Conservation (phyloP, 92 coral and sea anemone species). For the Virgularia gustaviana region DNA sequence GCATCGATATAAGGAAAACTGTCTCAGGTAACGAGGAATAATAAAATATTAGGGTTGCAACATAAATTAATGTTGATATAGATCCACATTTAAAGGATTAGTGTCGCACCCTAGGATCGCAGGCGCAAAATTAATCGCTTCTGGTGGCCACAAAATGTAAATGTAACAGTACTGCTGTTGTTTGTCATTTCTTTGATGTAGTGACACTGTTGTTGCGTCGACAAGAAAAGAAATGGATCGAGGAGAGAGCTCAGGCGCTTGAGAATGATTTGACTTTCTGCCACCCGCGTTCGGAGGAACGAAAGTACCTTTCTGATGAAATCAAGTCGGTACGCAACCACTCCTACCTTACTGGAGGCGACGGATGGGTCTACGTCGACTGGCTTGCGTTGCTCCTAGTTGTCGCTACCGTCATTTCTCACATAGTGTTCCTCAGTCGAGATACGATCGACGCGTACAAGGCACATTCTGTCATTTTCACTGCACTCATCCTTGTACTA, state of each 20-base stretch:
- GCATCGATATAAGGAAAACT: conserved; percentile 56
- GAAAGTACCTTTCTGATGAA: conserved; percentile 39
- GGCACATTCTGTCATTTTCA: conserved; percentile 58
- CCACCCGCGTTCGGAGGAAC: conserved; percentile 58
- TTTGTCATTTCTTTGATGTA: too few species aligned
- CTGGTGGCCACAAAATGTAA: too few species aligned
- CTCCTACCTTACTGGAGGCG: conserved; percentile 37
- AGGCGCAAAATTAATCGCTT: too few species aligned
- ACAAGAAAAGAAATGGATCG: conserved; percentile 35
- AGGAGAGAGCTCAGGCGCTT: conserved; percentile 50
- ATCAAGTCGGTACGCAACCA: conserved; percentile 40
- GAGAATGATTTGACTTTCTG: conserved; percentile 51
- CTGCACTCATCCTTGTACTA: conserved; percentile 64
- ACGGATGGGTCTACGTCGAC: conserved; percentile 59
- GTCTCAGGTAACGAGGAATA: conserved; percentile 41
- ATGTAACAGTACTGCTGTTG: too few species aligned
- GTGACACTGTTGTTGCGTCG: background rate
- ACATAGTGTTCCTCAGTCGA: conserved; percentile 53
- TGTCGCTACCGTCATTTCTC: conserved; percentile 59
- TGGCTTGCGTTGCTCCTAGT: conserved; percentile 62
- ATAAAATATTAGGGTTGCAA: conserved; percentile 62
- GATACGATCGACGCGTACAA: conserved; percentile 45
- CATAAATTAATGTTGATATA: conserved; percentile 68
- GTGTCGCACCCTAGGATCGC: too few species aligned
- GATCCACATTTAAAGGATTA: too few species aligned